Evolutionary conservation across 1,140 invertebrate species (phyloP), one percentile per base, ranked within the genome.

Genomic region (Scaptomyza pallida): DNA sequence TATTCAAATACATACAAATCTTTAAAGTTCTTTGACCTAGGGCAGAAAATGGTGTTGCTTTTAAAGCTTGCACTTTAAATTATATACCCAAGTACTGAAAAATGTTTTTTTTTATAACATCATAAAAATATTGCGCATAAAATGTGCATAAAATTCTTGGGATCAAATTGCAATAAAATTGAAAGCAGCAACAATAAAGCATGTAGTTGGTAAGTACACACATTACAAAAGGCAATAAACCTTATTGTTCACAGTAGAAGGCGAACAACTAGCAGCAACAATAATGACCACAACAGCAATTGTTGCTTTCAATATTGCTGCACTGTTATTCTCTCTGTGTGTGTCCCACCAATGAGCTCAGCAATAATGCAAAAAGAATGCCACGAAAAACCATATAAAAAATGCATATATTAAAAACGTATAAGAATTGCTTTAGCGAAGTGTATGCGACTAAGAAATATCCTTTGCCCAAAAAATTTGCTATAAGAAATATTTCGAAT

Each of bases 191-290:
- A 6, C 60, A 54, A 63, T 21, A 47, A 47, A 35, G 26, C 9
- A 30, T n/a, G n/a, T 9, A 30, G 26, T 30, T 33, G 40, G 17
- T 43, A 57, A 15, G 40, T 43, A 17, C n/a, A 43, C 16, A 55
- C 23, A 64, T 76, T 48, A 69, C 50, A 30, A 60, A 73, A 81
- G 73, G 74, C 78, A 78, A 81, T 81, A 81, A 78, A 54, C 51
- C 45, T 45, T 69, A 82, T 73, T 73, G 59, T 56, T 43, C 63
- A 44, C 23, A 54, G 33, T 17, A 13, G 13, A 19, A 16, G 15
- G 15, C 2, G 10, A 52, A 30, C 5, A 6, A 26, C 5, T 3
- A 23, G 23, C 5, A 26, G 23, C 23, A 26, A 26, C 23, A 26
- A 26, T 26, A 9, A 8, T 2, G 15, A 41, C 40, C 19, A 17